Evolutionary conservation across 2,888 invertebrate species (phyloP), one percentile per base, ranked within the genome.

Genomic region (Helleia helle): DNA sequence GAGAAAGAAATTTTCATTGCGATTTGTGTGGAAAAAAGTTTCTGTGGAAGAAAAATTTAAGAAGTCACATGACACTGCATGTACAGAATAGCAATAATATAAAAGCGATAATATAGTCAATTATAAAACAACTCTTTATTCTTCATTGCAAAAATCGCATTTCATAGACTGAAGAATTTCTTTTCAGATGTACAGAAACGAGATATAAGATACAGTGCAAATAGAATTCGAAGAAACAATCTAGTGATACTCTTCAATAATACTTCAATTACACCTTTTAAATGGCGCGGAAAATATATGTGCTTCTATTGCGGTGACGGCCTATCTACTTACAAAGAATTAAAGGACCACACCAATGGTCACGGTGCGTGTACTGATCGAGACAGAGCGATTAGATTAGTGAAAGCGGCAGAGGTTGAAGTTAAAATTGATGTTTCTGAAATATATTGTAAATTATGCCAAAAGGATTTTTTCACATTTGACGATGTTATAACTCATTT

Each of bases 1-100:
- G 81, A 1, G 84, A 85, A 13, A 72, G 77, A 3, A 75, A 76
- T 12, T 86, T 84, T 43, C 79, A 87, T 40, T 88, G 88, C 44
- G 86, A 88, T 45, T 59, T 87, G 18, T 89, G 89, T 48, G 81
- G 84, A 0, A 86, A 86, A 51, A 86, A 81, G 59, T 85, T 88
- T 47, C 66, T 86, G 0, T 87, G 87, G 56, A 86, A 87, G 54
- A 88, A 87, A 34, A 87, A 88, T 49, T 61, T 90, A 18, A 79
- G 79, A 22, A 81, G 81, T 0, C 89, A 90, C 54, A 75, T 86
- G 51, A 71, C 60, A 1, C 61, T 66, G 2, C 74, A 75, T 47
- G 54, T 56, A 18, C 63, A 62, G 41, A 49, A 49, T 24, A 24
- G 44, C 22, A 8, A n/a, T 27, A 38, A 17, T 11, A 11, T 27